Base-by-base conservation (phyloP, 30 jellyfish, hydroid and myxozoan genomes). In the Phacellophora camtschatica region DNA sequence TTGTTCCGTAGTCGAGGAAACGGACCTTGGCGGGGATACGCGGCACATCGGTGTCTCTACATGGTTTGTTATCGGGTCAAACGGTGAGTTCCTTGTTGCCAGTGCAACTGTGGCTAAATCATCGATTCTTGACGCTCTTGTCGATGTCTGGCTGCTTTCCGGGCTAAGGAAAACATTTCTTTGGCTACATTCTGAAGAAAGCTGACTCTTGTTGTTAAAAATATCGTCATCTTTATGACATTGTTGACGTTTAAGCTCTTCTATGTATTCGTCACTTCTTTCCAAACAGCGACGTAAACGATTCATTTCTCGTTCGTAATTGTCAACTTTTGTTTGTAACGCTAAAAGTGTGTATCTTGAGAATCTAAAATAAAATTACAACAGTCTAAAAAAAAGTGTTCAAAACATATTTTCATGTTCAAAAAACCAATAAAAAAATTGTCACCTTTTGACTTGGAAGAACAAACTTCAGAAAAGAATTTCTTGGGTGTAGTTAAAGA, bases 261-360 rank as follows among this genome's bases (percentile, higher is more conserved):
- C 99, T n/a, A 82, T 87, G 62, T 84, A 78, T 39, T 86, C 96
- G 37, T 93, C 99, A n/a, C 97, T 88, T 32, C 97, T 72, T 42
- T 93, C 88, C 34, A 93, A 69, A 1, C 97, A 97, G 58, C 84
- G 82, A 46, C 63, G 61, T 66, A 93, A 77, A 13, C 95, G 96
- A 18, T 66, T 90, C n/a, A 93, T 45, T 58, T 93, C 99, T 28
- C 96, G 81, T 36, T 93, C 99, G 49, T 87, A 86, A 53, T 71
- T 76, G 20, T 93, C 99, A 54, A 79, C 90, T 73, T 93, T 93
- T 10, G 97, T 93, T 62, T 93, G 97, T 25, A 93, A 62, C 10
- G 99, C 99, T 23, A 87, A 88, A 82, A 93, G 65, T 2, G 97
- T 85, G 90, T 93, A 93, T 35, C 90, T 79, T 13, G 90, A 81